Conservation (phyloP, 1,140 invertebrate genomes). For the Lysiphlebus fabarum region DNA sequence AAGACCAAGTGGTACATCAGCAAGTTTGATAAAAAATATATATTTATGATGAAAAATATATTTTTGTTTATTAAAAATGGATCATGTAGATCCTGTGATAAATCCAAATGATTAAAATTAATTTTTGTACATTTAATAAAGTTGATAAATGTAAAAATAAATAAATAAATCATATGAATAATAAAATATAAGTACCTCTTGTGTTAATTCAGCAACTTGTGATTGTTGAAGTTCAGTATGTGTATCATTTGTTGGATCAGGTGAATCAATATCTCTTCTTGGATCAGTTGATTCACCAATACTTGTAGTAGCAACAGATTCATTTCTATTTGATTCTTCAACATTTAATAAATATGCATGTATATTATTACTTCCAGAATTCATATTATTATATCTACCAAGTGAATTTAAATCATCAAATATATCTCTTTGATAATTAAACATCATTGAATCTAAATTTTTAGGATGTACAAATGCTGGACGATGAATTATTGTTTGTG, state of each 20-base stretch:
- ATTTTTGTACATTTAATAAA: too few relatives aligned
- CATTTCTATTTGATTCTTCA: slow-evolving; percentile 41
- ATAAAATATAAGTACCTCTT: slow-evolving; percentile 50
- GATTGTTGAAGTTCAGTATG: slow-evolving; percentile 30
- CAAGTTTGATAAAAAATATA: too few relatives aligned
- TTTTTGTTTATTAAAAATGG: too few relatives aligned
- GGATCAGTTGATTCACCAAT: slow-evolving; percentile 30
- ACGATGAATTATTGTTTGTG: slow-evolving; percentile 55
- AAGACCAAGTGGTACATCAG: too few relatives aligned
- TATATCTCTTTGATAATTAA: slow-evolving; percentile 70
- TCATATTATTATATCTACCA: slow-evolving; percentile 58
- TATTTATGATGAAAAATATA: too few relatives aligned
- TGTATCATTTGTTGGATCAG: slow-evolving; percentile 31
- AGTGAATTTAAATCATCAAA: slow-evolving; percentile 73
- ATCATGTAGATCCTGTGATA: fast-evolving
- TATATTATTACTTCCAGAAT: slow-evolving; percentile 49
- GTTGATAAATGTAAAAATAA: too few relatives aligned
- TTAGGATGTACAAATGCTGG: slow-evolving; percentile 69
- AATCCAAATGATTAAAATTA: too few relatives aligned
- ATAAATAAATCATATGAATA: too few relatives aligned
- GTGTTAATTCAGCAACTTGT: slow-evolving; percentile 48
- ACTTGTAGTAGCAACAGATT: slow-evolving; percentile 34
- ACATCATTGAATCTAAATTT: slow-evolving; percentile 67
- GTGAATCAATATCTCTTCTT: slow-evolving; percentile 33
- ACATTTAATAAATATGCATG: slow-evolving; percentile 58